Evolutionary conservation across 2,888 invertebrate genomes (phyloP).

Genomic region (Labia minor): DNA sequence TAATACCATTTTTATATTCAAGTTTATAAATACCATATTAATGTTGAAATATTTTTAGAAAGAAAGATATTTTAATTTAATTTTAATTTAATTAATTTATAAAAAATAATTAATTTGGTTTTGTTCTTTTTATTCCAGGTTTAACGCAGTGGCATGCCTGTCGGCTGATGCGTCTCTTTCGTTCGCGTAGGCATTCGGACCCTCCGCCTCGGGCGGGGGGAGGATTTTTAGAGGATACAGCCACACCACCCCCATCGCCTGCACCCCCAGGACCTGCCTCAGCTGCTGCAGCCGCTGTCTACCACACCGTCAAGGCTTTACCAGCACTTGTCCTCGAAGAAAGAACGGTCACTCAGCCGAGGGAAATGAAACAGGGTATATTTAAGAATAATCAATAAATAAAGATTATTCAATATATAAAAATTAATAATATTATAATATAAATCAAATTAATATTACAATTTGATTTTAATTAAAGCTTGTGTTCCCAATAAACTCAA

Average conservation of each 20-base stretch:
- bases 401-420: no score
- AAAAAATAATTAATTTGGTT: no score
- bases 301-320: slow-evolving; percentile 63
- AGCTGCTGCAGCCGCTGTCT: slow-evolving; percentile 38
- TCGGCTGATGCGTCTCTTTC: slow-evolving; percentile 47
- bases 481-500: no score
- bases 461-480: no score
- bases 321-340: slow-evolving; percentile 67
- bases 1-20: no score
- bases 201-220: slow-evolving; percentile 38
- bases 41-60: no score
- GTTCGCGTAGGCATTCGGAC: slow-evolving; percentile 54
- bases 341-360: slow-evolving; percentile 33
- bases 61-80: no score
- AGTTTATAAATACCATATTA: no score
- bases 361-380: slow-evolving; percentile 31
- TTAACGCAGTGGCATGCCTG: not conserved
- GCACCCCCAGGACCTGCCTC: slow-evolving; percentile 30
- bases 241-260: slow-evolving; percentile 38
- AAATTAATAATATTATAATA: no score
- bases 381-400: no score
- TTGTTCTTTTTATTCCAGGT: not conserved
- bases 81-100: no score
- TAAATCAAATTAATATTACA: no score
- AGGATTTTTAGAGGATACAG: slow-evolving; percentile 29